phyloP scores from a whole-genome alignment of 2,797 vertebrate genomes.

The Melanotaenia maccullochi region DNA sequence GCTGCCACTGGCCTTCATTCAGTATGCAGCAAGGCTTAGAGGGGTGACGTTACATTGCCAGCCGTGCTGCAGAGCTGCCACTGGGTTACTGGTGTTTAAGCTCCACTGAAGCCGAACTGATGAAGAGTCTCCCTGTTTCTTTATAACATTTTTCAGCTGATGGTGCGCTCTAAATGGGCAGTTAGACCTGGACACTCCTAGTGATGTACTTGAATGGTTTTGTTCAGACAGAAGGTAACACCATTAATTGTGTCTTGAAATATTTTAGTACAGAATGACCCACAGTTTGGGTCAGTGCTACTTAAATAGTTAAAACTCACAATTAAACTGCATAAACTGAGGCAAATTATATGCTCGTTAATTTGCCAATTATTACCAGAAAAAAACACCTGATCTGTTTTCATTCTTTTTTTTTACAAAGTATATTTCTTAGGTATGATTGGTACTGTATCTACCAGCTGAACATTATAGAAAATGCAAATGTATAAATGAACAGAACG shows the following conservation, averaged over 20 bases:
- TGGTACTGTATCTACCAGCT: not conserved
- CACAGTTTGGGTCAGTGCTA: not conserved
- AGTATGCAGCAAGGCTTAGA: slow-evolving; percentile 13
- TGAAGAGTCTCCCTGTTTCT: slow-evolving; percentile 58
- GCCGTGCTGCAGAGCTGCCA: slow-evolving; percentile 23
- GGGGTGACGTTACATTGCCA: slow-evolving; percentile 38
- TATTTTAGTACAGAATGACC: not conserved
- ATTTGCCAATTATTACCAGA: not conserved
- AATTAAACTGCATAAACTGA: not conserved
- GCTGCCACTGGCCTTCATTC: slow-evolving; percentile 1
- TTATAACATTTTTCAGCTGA: slow-evolving; percentile 57
- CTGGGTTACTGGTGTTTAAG: slow-evolving; percentile 40
- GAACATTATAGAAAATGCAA: not conserved
- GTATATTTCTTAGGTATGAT: not conserved
- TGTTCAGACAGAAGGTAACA: slow-evolving; percentile 15
- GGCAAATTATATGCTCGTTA: not conserved
- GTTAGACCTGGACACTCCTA: slow-evolving; percentile 10
- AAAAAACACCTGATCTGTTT: not conserved
- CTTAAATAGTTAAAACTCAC: not conserved
- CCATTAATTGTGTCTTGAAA: not conserved
- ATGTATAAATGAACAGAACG: slow-evolving; percentile 8
- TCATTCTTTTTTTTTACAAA: not conserved
- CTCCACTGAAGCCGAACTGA: slow-evolving; percentile 67
- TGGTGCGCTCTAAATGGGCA: slow-evolving; percentile 25
- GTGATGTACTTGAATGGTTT: slow-evolving; percentile 8